These are phyloP conservation scores for Esox niger DNA, from an alignment of 2,113 vertebrate species.

Conservation along the genomic window DNA sequence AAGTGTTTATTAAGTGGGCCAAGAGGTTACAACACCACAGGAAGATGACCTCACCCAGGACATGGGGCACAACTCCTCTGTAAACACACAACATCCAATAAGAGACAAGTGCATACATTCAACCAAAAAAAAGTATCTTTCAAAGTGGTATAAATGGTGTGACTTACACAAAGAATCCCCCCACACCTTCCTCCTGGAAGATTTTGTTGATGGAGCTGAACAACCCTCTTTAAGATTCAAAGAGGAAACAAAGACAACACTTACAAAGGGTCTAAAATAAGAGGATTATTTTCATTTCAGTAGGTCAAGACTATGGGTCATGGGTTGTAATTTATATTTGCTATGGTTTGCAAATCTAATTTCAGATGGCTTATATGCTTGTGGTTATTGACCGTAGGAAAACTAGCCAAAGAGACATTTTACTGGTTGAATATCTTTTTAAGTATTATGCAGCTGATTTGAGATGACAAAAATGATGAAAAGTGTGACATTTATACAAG, in stretches of 20 bases:
- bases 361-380: no score
- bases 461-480: no score
- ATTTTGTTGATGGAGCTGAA: conserved; percentile 80
- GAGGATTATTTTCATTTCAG: neutral
- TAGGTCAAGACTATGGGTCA: neutral
- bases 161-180: conserved; percentile 87
- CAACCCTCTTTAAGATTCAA: conserved; percentile 70
- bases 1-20: conserved; percentile 89
- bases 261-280: neutral
- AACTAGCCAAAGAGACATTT: no score
- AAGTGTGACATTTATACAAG: no score
- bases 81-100: conserved; percentile 49
- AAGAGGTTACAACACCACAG: conserved; percentile 90
- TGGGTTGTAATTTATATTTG: no score
- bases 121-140: neutral
- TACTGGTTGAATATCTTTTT: neutral
- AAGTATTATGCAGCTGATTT: neutral
- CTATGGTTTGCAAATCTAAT: no score
- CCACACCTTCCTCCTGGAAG: conserved; percentile 84
- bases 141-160: neutral
- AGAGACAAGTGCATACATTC: neutral
- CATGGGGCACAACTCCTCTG: conserved; percentile 83
- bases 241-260: conserved; percentile 1
- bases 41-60: conserved; percentile 87
- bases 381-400: no score